Conservation (phyloP, 2,797 vertebrate species). For the Bufotes viridis region DNA sequence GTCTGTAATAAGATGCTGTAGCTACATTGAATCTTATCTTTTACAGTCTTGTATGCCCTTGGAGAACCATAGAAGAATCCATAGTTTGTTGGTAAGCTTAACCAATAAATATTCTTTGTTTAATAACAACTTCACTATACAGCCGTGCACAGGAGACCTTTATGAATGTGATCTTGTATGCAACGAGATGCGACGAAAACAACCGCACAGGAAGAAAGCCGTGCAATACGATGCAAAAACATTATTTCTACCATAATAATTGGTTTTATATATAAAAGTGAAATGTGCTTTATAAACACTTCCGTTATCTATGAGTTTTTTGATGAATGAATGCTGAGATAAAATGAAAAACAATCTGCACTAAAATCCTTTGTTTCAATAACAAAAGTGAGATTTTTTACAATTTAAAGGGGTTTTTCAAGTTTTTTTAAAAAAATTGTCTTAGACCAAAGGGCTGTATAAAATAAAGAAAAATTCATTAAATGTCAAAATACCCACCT, state of each 20-base stretch:
- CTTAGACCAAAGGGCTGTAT: no score
- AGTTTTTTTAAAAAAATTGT: no score
- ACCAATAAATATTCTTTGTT: slow-evolving; percentile 62
- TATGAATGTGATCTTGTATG: slow-evolving; percentile 55
- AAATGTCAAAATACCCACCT: no score
- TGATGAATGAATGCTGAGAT: background rate
- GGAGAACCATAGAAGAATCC: slow-evolving; percentile 60
- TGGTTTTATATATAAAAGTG: slow-evolving; percentile 39
- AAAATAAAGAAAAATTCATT: no score
- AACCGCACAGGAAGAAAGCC: slow-evolving; percentile 27
- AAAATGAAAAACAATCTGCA: slow-evolving; percentile 2
- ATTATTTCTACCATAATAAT: slow-evolving; percentile 18
- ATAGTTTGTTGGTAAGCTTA: slow-evolving; percentile 60
- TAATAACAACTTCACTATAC: slow-evolving; percentile 59
- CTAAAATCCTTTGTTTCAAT: background rate
- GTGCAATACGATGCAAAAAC: slow-evolving; percentile 26
- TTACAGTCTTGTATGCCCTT: slow-evolving; percentile 59
- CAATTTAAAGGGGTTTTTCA: background rate
- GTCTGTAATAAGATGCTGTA: slow-evolving; percentile 60
- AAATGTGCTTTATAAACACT: slow-evolving; percentile 32
- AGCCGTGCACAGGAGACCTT: slow-evolving; percentile 55
- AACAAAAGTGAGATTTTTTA: background rate
- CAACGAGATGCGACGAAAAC: slow-evolving; percentile 47
- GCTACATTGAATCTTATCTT: slow-evolving; percentile 59
- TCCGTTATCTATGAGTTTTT: slow-evolving; percentile 3